Evolutionary conservation across 1,140 invertebrate species (phyloP).

Genomic region (Steinernema feltiae): DNA sequence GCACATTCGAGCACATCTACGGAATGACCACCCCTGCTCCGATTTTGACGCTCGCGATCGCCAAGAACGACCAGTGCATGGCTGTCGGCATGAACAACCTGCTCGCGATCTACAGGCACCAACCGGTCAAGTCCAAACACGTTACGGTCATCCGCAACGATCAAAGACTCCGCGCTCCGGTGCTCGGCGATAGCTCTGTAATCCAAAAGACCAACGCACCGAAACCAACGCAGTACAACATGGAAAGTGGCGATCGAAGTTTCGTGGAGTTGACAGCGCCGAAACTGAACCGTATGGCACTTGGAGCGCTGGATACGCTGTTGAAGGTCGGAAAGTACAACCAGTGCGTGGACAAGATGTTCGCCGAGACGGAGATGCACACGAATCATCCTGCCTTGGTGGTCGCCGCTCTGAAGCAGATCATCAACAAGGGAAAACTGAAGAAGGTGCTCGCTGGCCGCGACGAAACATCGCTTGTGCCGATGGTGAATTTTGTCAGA

Average conservation of each 20-base stretch:
- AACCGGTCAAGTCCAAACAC: slow-evolving; percentile 56
- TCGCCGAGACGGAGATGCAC: background rate
- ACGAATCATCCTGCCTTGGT: background rate
- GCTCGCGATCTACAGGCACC: slow-evolving; percentile 74
- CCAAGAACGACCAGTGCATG: slow-evolving; percentile 74
- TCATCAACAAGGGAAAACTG: slow-evolving; percentile 6
- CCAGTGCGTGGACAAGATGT: background rate
- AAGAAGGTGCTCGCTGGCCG: background rate
- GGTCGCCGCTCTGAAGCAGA: slow-evolving; percentile 10
- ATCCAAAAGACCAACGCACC: background rate
- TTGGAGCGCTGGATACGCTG: background rate
- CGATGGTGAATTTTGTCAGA: background rate
- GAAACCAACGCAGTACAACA: background rate
- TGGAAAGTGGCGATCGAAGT: slow-evolving; percentile 14
- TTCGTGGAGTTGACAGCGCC: slow-evolving; percentile 15
- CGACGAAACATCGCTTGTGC: background rate
- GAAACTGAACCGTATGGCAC: slow-evolving; percentile 19
- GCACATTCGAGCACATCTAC: slow-evolving; percentile 77
- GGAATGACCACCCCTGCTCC: slow-evolving; percentile 82
- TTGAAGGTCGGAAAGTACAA: slow-evolving; percentile 6
- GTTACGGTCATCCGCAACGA: slow-evolving; percentile 20
- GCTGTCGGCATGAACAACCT: slow-evolving; percentile 78
- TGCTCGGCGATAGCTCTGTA: slow-evolving; percentile 6
- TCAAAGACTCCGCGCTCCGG: background rate
- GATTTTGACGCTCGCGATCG: slow-evolving; percentile 75